These are phyloP conservation scores for Bucco capensis DNA, from an alignment of 2,113 vertebrate genomes.

Conservation along the genomic window DNA sequence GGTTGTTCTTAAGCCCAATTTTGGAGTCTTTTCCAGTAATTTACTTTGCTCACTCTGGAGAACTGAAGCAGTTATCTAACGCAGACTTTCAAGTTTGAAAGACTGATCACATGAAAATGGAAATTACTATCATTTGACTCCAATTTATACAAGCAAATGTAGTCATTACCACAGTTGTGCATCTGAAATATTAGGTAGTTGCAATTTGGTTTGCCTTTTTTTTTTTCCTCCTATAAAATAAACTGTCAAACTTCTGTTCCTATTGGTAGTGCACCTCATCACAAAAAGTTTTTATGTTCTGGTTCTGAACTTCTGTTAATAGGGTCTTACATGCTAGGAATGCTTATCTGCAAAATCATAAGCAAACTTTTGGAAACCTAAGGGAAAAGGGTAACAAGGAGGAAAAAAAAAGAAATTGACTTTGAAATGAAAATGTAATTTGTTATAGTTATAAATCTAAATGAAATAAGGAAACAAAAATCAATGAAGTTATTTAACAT, in stretches of 20 bases:
- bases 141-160: not conserved
- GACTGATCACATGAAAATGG: not conserved
- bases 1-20: not conserved
- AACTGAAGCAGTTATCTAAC: not conserved
- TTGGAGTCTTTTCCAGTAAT: not conserved
- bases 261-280: not conserved
- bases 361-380: not conserved
- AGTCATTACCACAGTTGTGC: not conserved
- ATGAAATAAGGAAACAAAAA: conserved; percentile 6
- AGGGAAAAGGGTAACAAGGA: not conserved
- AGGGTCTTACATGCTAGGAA: not conserved
- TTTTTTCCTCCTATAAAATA: not conserved
- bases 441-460: not conserved
- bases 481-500: not conserved
- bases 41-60: not conserved
- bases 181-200: not conserved
- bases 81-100: not conserved
- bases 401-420: not conserved
- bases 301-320: not conserved
- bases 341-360: conserved; percentile 24
- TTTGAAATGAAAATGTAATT: conserved; percentile 21
- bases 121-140: not conserved
- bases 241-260: not conserved
- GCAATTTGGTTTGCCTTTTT: not conserved
- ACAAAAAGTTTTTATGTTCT: not conserved